A percentile compares a stretch with the other conserved stretches of the same genome.
These are phyloP conservation scores for Dipodomys stephensi DNA, from an alignment of 2,113 vertebrate species.

Conservation along the genomic window DNA sequence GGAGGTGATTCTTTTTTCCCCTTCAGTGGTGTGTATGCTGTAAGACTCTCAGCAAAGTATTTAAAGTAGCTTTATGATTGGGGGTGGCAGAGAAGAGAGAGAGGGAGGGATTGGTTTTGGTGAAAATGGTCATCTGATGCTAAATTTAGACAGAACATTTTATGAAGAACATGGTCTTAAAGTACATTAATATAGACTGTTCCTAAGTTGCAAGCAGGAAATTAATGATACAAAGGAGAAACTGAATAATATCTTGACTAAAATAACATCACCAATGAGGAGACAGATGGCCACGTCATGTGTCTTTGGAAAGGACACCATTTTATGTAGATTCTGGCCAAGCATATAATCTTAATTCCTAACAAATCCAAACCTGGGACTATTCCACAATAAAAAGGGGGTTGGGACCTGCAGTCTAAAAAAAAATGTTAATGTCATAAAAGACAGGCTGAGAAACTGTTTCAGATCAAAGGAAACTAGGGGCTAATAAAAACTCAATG, in stretches of 20 bases:
- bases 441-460: neutral
- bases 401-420: neutral
- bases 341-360: neutral
- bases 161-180: neutral
- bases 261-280: neutral
- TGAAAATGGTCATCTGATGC: neutral
- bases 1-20: neutral
- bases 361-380: conserved; percentile 36
- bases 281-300: neutral
- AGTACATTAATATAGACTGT: neutral
- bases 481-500: neutral
- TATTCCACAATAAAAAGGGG: neutral
- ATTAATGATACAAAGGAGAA: neutral
- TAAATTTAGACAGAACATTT: neutral
- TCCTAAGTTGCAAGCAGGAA: neutral
- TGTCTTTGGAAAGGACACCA: neutral
- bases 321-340: neutral
- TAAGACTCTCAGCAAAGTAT: neutral
- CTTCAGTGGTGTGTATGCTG: neutral
- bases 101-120: neutral
- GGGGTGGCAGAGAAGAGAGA: too few relatives aligned
- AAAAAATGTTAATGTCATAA: neutral
- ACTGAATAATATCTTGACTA: neutral
- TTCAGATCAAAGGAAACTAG: neutral
- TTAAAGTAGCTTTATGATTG: too few relatives aligned